A percentile compares a stretch with the other conserved stretches of the same genome.
Evolutionary conservation across 2,113 vertebrate species (phyloP).

Genomic region (Salminus brasiliensis): DNA sequence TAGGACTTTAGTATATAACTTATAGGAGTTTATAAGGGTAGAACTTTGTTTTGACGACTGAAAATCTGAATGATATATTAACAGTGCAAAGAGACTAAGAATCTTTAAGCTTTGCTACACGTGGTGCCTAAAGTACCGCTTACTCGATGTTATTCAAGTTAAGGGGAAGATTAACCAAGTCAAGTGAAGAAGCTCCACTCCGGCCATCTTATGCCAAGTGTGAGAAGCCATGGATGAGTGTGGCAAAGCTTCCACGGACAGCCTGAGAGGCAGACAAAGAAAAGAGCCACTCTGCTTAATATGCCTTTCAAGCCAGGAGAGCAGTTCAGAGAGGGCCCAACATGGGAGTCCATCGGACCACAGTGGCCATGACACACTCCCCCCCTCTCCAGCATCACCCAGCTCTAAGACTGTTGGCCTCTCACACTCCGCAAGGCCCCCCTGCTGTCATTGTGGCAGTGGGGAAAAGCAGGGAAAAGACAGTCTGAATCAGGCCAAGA

Average conservation of each 20-base stretch:
- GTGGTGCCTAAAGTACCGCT: background rate
- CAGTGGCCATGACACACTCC: slow-evolving; percentile 23
- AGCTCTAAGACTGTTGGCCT: slow-evolving; percentile 18
- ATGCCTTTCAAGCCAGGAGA: slow-evolving; percentile 42
- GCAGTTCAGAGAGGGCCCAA: slow-evolving; percentile 19
- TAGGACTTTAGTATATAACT: no score
- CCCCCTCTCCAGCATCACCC: slow-evolving; percentile 44
- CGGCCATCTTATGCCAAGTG: slow-evolving; percentile 11
- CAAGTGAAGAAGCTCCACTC: slow-evolving; percentile 38
- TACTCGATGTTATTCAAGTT: slow-evolving; percentile 2
- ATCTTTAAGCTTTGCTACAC: background rate
- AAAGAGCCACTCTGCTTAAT: slow-evolving; percentile 49
- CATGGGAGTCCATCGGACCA: slow-evolving; percentile 9
- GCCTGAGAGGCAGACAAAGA: slow-evolving; percentile 51
- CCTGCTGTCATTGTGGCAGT: slow-evolving; percentile 25
- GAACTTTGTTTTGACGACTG: no score
- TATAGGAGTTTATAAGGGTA: no score
- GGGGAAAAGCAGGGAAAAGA: slow-evolving; percentile 61
- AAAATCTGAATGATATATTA: background rate
- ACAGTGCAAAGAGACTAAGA: background rate
- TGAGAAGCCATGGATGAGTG: slow-evolving; percentile 23
- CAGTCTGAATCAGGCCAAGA: slow-evolving; percentile 54
- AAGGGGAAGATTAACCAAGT: slow-evolving; percentile 35
- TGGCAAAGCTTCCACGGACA: slow-evolving; percentile 14
- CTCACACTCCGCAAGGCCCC: background rate